Percentiles rank a stretch among this genome's conserved stretches.
Evolutionary conservation across 2,113 vertebrate genomes (phyloP).

Genomic region (Cervus canadensis): DNA sequence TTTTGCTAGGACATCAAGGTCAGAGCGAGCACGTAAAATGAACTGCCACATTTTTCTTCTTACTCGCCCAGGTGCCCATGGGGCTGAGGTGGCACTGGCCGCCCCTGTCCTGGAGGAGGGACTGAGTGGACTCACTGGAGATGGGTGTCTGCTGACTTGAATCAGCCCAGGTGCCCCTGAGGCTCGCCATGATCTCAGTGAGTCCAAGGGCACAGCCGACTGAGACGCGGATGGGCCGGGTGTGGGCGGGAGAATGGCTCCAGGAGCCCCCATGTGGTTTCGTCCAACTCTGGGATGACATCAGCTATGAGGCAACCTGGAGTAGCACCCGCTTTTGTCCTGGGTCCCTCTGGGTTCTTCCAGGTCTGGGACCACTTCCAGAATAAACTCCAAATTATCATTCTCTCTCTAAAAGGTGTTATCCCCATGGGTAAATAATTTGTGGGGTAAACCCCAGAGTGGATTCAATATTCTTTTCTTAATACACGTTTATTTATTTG

Average conservation of each 20-base stretch:
- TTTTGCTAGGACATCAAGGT: background rate
- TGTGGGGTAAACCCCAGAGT: background rate
- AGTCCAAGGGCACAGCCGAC: rapidly evolving
- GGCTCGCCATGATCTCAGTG: rapidly evolving
- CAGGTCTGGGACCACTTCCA: background rate
- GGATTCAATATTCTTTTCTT: background rate
- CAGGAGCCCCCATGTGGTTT: rapidly evolving
- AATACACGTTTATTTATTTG: background rate
- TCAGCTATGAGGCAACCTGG: too few species aligned
- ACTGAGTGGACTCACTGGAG: background rate
- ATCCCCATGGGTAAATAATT: background rate
- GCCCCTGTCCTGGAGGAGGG: background rate
- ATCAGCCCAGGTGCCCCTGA: rapidly evolving
- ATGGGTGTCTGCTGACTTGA: background rate
- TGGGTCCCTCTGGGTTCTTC: background rate
- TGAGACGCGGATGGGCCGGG: rapidly evolving
- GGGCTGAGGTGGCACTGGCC: background rate
- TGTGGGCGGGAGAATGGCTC: rapidly evolving
- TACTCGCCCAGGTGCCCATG: too few species aligned
- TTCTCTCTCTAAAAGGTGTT: background rate
- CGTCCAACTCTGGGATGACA: rapidly evolving
- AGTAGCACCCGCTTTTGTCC: background rate
- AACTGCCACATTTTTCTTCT: background rate
- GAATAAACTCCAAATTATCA: background rate
- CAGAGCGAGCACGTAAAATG: background rate